Evolutionary conservation across 2,113 vertebrate genomes (phyloP).

Genomic region (Psilopsiagon aymara): DNA sequence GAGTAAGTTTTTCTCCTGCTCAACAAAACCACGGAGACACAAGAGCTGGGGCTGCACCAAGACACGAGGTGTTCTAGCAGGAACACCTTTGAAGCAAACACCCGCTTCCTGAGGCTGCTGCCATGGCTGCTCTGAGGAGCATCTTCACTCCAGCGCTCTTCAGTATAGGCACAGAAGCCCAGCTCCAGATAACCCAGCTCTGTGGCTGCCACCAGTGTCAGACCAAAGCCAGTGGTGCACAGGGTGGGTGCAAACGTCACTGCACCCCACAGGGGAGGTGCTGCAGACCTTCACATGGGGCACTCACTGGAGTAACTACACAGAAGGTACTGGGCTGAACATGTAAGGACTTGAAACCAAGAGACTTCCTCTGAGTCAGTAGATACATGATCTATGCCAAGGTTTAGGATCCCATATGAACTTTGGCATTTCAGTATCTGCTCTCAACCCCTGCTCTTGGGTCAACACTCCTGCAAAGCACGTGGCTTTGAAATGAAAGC

Average conservation of each 20-base stretch:
- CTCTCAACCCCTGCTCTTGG: not conserved
- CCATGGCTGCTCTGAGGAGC: fast-evolving
- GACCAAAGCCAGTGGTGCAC: fast-evolving
- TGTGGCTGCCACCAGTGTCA: not conserved
- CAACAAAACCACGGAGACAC: not conserved
- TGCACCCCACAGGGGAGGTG: not conserved
- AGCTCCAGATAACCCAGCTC: fast-evolving
- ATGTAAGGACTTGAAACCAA: not conserved
- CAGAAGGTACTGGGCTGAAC: not conserved
- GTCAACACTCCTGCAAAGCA: not conserved
- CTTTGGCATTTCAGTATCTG: not conserved
- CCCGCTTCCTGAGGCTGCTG: not conserved
- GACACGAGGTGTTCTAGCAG: fast-evolving
- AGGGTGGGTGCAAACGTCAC: fast-evolving
- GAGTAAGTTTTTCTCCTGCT: not conserved
- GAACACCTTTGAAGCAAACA: not conserved
- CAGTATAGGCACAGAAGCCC: fast-evolving
- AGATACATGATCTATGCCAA: not conserved
- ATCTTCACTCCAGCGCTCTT: not conserved
- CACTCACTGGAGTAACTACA: not conserved
- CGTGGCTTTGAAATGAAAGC: not conserved
- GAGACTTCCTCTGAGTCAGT: not conserved
- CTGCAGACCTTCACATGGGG: not conserved
- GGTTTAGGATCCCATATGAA: not conserved
- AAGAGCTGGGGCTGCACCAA: not conserved